These are phyloP conservation scores for Pluvianellus socialis DNA, from an alignment of 2,113 vertebrate genomes.

Conservation along the genomic window DNA sequence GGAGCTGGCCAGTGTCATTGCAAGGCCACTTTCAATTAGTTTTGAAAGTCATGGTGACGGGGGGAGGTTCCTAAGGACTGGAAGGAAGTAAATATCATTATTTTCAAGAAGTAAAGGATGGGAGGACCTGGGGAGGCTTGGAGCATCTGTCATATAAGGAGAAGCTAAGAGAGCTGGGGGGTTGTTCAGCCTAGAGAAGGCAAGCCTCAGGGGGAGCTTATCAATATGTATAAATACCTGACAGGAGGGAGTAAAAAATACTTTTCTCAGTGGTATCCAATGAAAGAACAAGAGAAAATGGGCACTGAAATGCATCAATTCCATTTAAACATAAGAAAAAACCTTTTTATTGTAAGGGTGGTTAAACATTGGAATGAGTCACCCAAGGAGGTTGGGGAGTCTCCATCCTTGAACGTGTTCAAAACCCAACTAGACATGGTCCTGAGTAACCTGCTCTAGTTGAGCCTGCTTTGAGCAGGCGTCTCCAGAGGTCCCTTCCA, in stretches of 20 bases:
- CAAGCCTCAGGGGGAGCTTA: not conserved
- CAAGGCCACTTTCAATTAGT: not conserved
- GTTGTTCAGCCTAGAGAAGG: not conserved
- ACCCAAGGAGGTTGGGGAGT: not conserved
- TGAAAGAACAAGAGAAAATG: not conserved
- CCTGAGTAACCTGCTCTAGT: not conserved
- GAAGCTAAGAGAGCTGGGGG: not conserved
- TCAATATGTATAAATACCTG: not conserved
- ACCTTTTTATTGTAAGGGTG: not conserved
- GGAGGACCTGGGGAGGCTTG: not conserved
- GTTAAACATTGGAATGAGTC: not conserved
- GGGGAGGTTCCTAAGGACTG: not conserved
- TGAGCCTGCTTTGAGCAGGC: not conserved
- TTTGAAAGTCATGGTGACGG: not conserved
- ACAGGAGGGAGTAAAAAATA: not conserved
- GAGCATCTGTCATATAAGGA: not conserved
- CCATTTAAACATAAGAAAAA: not conserved
- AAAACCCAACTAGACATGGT: not conserved
- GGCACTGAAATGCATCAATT: not conserved
- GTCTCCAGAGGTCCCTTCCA: not conserved
- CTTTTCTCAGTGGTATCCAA: not conserved
- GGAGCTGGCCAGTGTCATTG: not conserved
- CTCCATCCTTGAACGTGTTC: not conserved
- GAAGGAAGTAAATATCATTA: not conserved
- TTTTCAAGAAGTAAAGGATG: not conserved